Conservation (phyloP, 2,797 vertebrate genomes). For the Amniataba percoides region DNA sequence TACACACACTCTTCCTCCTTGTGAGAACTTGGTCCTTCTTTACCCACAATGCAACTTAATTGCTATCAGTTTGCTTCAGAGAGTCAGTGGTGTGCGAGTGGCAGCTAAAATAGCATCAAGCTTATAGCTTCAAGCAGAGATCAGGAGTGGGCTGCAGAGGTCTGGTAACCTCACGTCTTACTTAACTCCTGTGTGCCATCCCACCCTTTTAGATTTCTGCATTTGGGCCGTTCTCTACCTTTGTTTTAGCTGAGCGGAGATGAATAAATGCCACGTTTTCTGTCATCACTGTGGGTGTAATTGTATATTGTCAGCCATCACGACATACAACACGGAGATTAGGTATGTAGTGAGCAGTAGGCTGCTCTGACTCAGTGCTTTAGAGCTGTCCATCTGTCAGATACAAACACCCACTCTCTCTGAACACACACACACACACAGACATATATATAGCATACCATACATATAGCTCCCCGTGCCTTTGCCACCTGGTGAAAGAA, state of each 20-base stretch:
- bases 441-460: too few relatives aligned
- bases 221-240: constrained; percentile 1
- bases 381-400: constrained; percentile 62
- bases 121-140: too few relatives aligned
- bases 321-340: constrained; percentile 58
- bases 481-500: constrained; percentile 11
- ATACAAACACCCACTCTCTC: constrained; percentile 49
- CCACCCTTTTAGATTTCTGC: constrained; percentile 34
- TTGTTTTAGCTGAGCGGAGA: constrained; percentile 40
- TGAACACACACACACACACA: constrained; percentile 26
- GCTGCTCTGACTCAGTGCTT: constrained; percentile 65
- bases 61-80: background rate
- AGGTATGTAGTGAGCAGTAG: constrained; percentile 55
- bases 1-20: background rate
- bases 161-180: background rate
- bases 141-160: background rate
- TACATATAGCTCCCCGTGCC: constrained; percentile 19
- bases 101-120: background rate
- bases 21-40: background rate
- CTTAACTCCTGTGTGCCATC: background rate
- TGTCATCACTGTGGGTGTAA: constrained; percentile 65
- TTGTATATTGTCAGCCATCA: constrained; percentile 70
- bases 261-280: constrained; percentile 55
- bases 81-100: background rate
- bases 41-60: background rate